Conservation (phyloP, 2,888 invertebrate species). For the Meiosimyza decipiens region DNA sequence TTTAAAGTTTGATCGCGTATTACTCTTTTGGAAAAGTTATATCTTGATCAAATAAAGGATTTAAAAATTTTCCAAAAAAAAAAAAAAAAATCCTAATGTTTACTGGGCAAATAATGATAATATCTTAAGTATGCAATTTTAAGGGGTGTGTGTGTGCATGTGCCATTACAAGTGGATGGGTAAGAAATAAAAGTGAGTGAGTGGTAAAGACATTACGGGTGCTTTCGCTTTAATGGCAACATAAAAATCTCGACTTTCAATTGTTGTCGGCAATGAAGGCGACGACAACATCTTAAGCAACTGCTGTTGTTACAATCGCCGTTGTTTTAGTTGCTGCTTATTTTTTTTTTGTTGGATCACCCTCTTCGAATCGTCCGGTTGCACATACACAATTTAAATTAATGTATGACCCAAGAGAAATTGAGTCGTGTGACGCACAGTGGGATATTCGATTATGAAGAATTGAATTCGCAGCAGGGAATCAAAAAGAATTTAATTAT, state of each 20-base stretch:
- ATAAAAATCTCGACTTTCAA: conserved; percentile 22
- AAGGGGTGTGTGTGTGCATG: background rate
- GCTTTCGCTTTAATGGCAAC: conserved; percentile 8
- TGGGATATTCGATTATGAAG: too few relatives aligned
- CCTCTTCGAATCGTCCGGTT: background rate
- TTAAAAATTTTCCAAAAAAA: too few relatives aligned
- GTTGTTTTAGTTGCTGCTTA: background rate
- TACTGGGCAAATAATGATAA: background rate
- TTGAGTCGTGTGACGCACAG: too few relatives aligned
- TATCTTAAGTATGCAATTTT: background rate
- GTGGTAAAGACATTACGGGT: conserved; percentile 4
- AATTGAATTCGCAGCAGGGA: too few relatives aligned
- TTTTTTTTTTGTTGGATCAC: background rate
- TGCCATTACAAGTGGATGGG: background rate
- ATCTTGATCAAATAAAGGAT: too few relatives aligned
- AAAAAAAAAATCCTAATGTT: too few relatives aligned
- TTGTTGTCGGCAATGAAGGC: conserved; percentile 3
- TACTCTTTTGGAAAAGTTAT: too few relatives aligned
- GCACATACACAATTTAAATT: background rate
- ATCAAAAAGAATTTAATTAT: too few relatives aligned
- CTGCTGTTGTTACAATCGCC: background rate
- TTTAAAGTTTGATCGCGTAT: too few relatives aligned
- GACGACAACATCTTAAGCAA: conserved; percentile 3
- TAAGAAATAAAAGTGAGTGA: background rate
- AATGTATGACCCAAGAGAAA: too few relatives aligned